A percentile compares a stretch with the other conserved stretches of the same genome.
Evolutionary conservation across 1,140 invertebrate genomes (phyloP).

Genomic region (Drosophila subobscura): DNA sequence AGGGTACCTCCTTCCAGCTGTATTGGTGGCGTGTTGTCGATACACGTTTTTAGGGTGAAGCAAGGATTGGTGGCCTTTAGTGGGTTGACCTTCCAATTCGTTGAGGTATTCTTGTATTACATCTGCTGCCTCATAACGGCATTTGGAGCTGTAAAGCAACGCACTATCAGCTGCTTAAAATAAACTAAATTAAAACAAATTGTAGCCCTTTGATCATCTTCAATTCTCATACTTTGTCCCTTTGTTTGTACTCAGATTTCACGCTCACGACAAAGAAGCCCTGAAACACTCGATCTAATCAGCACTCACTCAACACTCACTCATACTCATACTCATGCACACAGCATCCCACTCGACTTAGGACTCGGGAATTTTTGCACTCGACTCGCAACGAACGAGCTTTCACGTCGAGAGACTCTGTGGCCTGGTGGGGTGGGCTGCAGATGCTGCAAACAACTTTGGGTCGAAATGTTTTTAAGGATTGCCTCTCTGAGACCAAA

Average conservation of each 20-base stretch:
- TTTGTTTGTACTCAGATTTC: not conserved
- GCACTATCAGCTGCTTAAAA: too few species aligned
- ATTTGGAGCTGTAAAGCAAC: too few species aligned
- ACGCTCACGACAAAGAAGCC: slow-evolving; percentile 53
- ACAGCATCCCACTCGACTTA: slow-evolving; percentile 3
- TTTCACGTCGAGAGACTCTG: slow-evolving; percentile 26
- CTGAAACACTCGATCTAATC: not conserved
- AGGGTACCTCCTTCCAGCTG: too few species aligned
- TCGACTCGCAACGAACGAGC: slow-evolving; percentile 47
- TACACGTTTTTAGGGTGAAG: too few species aligned
- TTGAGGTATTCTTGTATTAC: too few species aligned
- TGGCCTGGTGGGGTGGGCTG: slow-evolving; percentile 6
- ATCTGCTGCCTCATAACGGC: too few species aligned
- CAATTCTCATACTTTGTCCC: not conserved
- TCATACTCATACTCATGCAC: slow-evolving; percentile 2
- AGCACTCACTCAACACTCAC: slow-evolving; percentile 28
- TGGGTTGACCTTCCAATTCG: too few species aligned
- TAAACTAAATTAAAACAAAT: too few species aligned
- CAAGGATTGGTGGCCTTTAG: too few species aligned
- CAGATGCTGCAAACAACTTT: slow-evolving; percentile 68
- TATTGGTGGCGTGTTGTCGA: too few species aligned
- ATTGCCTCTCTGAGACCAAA: slow-evolving; percentile 50
- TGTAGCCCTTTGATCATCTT: not conserved
- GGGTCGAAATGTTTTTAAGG: slow-evolving; percentile 71
- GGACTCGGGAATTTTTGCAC: slow-evolving; percentile 36